Conservation (phyloP, 2,888 invertebrate species). For the Eretmocerus hayati region DNA sequence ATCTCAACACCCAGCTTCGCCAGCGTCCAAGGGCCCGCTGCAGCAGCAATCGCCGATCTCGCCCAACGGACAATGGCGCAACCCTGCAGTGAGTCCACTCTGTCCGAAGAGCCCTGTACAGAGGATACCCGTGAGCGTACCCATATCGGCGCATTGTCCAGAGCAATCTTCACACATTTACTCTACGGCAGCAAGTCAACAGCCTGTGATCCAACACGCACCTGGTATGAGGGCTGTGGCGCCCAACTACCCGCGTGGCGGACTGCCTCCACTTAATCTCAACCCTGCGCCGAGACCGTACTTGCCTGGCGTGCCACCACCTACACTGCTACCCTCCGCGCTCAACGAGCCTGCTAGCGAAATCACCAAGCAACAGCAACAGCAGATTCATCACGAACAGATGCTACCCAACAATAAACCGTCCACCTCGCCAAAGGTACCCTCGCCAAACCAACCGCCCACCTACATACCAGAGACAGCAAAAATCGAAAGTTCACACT, state of each 20-base stretch:
- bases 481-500: slow-evolving; percentile 34
- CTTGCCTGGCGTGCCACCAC: slow-evolving; percentile 33
- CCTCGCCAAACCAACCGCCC: slow-evolving; percentile 44
- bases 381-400: too few species aligned
- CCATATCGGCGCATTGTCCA: slow-evolving; percentile 38
- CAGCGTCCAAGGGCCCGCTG: slow-evolving; percentile 31
- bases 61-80: slow-evolving; percentile 43
- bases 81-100: slow-evolving; percentile 30
- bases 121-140: slow-evolving; percentile 40
- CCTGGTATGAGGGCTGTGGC: slow-evolving; percentile 42
- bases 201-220: slow-evolving; percentile 44
- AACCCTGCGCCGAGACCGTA: slow-evolving; percentile 43
- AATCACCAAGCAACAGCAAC: too few species aligned
- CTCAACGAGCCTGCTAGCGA: slow-evolving; percentile 35
- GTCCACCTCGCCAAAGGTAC: slow-evolving; percentile 44
- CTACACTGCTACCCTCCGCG: slow-evolving; percentile 38
- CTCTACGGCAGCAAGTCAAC: slow-evolving; percentile 41
- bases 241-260: slow-evolving; percentile 40
- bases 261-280: slow-evolving; percentile 40
- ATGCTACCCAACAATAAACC: slow-evolving; percentile 40
- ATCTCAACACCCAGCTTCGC: slow-evolving; percentile 31
- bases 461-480: slow-evolving; percentile 45
- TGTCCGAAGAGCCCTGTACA: slow-evolving; percentile 29
- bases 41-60: slow-evolving; percentile 36
- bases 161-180: slow-evolving; percentile 40